Conservation (phyloP, 2,797 vertebrate species). For the Melanotaenia trifasciata region DNA sequence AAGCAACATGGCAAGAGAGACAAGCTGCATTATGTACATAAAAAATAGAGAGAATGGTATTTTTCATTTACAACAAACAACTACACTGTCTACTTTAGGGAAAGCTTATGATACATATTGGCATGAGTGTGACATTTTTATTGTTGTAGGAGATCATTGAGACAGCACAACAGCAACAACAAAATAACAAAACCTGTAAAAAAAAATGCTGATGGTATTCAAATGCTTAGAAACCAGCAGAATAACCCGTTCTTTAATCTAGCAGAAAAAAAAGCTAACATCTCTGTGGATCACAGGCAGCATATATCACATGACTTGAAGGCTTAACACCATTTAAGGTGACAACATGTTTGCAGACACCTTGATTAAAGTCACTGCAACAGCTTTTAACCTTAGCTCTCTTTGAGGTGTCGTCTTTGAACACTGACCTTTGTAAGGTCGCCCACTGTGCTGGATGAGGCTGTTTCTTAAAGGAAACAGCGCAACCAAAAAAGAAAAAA, state of each 20-base stretch:
- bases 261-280: background rate
- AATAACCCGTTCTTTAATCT: background rate
- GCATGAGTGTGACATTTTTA: background rate
- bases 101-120: background rate
- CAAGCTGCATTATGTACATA: background rate
- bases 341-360: slow-evolving; percentile 6
- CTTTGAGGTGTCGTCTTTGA: background rate
- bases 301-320: background rate
- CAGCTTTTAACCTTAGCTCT: slow-evolving; percentile 2
- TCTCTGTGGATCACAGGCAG: slow-evolving; percentile 4
- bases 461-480: background rate
- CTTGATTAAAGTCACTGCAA: slow-evolving; percentile 7
- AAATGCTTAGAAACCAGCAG: background rate
- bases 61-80: background rate
- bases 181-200: background rate
- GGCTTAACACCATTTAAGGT: background rate
- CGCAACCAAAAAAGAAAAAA: background rate
- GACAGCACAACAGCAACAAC: background rate
- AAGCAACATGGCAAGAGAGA: slow-evolving; percentile 6
- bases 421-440: background rate
- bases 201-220: background rate
- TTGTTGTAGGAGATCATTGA: background rate
- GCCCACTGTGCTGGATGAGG: no score
- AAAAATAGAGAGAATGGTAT: background rate
- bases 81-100: background rate